Percentiles rank a stretch among this genome's conserved stretches.
These are phyloP conservation scores for Caenorhabditis doughertyi DNA, from an alignment of 2,888 invertebrate genomes.

Conservation along the genomic window DNA sequence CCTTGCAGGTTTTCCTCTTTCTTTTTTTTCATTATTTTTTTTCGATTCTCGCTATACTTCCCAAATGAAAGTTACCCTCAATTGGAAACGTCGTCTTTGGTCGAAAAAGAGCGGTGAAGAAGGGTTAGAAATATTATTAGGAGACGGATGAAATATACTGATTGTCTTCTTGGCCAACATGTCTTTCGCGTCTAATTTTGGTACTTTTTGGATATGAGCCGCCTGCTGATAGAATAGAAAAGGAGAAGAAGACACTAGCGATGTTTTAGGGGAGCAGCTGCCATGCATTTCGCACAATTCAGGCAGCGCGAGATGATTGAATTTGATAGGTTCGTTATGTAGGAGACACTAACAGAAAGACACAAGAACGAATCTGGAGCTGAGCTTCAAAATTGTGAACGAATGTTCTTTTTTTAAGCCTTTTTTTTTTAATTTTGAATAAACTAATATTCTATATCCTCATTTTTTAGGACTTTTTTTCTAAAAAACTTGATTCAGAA, in stretches of 20 bases:
- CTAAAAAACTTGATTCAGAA: constrained; percentile 19
- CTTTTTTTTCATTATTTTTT: constrained; percentile 12
- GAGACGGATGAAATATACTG: constrained; percentile 24
- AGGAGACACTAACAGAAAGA: constrained; percentile 9
- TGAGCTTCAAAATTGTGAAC: too few relatives aligned
- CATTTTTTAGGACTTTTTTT: neutral
- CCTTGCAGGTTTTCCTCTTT: constrained; percentile 38
- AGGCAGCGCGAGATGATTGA: constrained; percentile 57
- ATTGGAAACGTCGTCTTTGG: constrained; percentile 36
- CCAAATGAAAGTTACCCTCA: constrained; percentile 43
- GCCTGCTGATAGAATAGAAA: constrained; percentile 17
- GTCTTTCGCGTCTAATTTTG: constrained; percentile 25
- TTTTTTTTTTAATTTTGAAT: too few relatives aligned
- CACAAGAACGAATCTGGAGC: constrained; percentile 26
- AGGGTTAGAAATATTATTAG: constrained; percentile 48
- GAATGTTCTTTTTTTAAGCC: too few relatives aligned
- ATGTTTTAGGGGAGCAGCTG: constrained; percentile 55
- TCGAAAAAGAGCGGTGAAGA: constrained; percentile 27
- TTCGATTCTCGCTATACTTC: constrained; percentile 23
- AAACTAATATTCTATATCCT: neutral
- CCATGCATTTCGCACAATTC: constrained; percentile 38
- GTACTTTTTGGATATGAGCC: constrained; percentile 14
- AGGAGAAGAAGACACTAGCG: constrained; percentile 22
- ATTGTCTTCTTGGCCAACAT: constrained; percentile 45
- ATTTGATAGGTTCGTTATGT: constrained; percentile 62